A percentile compares a stretch with the other conserved stretches of the same genome.
These are phyloP conservation scores for Bettongia penicillata DNA, from an alignment of 2,113 vertebrate genomes.

Conservation along the genomic window DNA sequence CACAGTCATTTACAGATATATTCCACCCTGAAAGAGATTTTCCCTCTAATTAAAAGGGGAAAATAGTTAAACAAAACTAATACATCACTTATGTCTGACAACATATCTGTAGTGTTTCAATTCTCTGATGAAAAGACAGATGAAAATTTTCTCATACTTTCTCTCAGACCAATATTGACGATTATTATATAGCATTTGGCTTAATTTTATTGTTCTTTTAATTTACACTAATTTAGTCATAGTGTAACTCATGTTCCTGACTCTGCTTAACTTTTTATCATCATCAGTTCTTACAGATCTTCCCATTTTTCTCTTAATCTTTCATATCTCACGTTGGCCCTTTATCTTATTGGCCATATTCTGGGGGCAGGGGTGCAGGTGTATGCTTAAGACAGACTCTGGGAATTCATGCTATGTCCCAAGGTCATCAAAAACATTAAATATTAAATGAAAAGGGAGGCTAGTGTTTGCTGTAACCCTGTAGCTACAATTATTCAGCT, in stretches of 20 bases:
- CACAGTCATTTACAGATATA: background rate
- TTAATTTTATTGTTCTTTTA: background rate
- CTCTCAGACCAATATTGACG: background rate
- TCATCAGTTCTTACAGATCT: background rate
- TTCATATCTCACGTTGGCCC: background rate
- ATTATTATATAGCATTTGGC: background rate
- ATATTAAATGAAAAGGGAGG: background rate
- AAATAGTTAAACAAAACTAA: background rate
- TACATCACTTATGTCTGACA: background rate
- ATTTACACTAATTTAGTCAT: background rate
- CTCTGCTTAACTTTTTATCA: background rate
- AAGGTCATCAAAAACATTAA: background rate
- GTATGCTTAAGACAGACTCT: background rate
- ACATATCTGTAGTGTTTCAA: background rate
- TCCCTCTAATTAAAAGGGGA: background rate
- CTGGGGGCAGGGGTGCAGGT: background rate
- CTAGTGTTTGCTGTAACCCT: background rate
- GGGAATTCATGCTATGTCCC: background rate
- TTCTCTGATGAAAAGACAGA: background rate
- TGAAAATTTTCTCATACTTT: background rate
- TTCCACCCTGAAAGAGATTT: background rate
- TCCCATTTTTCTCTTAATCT: background rate
- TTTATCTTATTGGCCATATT: background rate
- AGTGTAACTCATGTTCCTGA: background rate
- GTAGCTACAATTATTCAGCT: background rate